Conservation (phyloP, 2,797 vertebrate genomes). For the Cossypha niveicapilla region DNA sequence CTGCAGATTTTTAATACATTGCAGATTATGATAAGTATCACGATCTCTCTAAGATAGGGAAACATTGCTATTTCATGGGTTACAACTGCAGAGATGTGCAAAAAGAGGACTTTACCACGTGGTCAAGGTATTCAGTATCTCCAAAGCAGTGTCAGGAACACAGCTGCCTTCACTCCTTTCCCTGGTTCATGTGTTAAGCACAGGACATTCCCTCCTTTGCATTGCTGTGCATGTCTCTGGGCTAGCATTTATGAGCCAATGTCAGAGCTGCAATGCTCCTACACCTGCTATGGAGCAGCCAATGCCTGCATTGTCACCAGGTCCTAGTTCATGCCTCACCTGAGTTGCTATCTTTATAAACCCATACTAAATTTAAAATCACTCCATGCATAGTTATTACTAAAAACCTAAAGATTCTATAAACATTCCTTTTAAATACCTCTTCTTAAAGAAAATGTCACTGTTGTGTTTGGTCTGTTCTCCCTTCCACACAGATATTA, state of each 20-base stretch:
- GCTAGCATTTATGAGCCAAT: neutral
- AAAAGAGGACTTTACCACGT: neutral
- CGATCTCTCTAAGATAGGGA: neutral
- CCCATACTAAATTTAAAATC: neutral
- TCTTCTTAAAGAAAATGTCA: neutral
- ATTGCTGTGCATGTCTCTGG: neutral
- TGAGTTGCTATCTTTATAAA: neutral
- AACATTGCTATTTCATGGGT: neutral
- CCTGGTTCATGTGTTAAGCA: neutral
- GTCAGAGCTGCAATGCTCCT: neutral
- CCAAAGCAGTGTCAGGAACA: neutral
- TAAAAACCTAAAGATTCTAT: neutral
- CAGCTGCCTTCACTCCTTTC: neutral
- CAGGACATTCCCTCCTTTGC: neutral
- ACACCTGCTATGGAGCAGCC: neutral
- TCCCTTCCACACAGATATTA: neutral
- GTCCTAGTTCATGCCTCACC: neutral
- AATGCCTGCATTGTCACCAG: fast-evolving
- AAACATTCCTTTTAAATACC: neutral
- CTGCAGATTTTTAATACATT: neutral
- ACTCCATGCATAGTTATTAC: neutral
- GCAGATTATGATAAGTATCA: neutral
- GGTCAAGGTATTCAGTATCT: neutral
- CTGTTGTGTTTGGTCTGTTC: neutral
- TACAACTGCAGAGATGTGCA: neutral